A percentile compares a stretch with the other conserved stretches of the same genome.
These are phyloP conservation scores for Meganola albula DNA, from an alignment of 2,888 invertebrate genomes.

Conservation along the genomic window DNA sequence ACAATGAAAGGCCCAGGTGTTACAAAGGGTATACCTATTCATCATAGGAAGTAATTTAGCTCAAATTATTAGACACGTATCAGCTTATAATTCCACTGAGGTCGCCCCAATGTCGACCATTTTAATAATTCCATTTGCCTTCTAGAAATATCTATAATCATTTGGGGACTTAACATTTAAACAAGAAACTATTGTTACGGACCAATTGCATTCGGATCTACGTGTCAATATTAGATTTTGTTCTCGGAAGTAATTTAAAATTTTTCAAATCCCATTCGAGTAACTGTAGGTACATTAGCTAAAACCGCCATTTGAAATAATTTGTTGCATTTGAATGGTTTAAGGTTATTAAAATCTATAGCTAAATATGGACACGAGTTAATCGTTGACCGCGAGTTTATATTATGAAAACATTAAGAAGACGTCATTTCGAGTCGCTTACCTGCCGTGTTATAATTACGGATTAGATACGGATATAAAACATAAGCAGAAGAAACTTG, in stretches of 20 bases:
- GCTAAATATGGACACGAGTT: conserved; percentile 8
- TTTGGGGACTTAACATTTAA: conserved; percentile 35
- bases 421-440: conserved; percentile 15
- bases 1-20: neutral
- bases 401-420: conserved; percentile 15
- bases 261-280: conserved; percentile 32
- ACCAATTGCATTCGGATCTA: conserved; percentile 43
- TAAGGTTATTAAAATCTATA: conserved; percentile 7
- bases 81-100: conserved; percentile 48
- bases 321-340: conserved; percentile 15
- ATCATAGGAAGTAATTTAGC: conserved; percentile 67
- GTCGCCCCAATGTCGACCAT: conserved; percentile 58
- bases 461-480: conserved; percentile 19
- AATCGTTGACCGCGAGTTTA: conserved; percentile 7
- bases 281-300: conserved; percentile 10
- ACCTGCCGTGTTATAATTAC: conserved; percentile 19
- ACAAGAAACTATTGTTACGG: conserved; percentile 40
- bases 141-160: conserved; percentile 40
- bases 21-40: conserved; percentile 28
- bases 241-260: conserved; percentile 62
- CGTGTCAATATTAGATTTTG: conserved; percentile 51
- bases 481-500: conserved; percentile 6
- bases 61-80: conserved; percentile 64
- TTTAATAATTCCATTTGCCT: conserved; percentile 40
- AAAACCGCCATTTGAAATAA: conserved; percentile 11